Evolutionary conservation across 2,888 invertebrate species (phyloP).

Genomic region (Eristalis tenax): DNA sequence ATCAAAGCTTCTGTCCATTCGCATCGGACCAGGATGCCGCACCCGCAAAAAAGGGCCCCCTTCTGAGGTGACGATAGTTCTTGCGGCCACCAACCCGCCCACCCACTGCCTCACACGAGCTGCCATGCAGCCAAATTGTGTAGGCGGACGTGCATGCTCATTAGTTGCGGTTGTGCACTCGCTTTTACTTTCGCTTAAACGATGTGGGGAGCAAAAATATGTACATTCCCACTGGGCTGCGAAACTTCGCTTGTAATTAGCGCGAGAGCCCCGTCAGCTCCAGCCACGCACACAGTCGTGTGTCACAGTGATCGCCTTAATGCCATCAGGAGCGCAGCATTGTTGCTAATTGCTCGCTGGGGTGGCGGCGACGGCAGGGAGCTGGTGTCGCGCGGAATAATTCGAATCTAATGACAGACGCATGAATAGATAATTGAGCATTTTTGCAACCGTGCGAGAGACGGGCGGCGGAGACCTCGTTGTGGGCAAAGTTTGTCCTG

Average conservation of each 20-base stretch:
- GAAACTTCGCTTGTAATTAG: not conserved
- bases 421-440: conserved; percentile 15
- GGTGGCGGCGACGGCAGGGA: conserved; percentile 2
- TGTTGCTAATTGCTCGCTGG: conserved; percentile 25
- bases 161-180: no score
- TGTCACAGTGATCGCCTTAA: conserved; percentile 19
- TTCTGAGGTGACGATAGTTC: conserved; percentile 54
- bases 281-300: conserved; percentile 12
- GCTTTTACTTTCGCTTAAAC: not conserved
- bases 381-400: not conserved
- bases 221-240: not conserved
- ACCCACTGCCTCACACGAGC: not conserved
- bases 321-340: conserved; percentile 29
- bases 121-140: conserved; percentile 1
- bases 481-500: not conserved
- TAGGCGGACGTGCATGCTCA: conserved; percentile 32
- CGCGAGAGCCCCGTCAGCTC: not conserved
- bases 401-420: conserved; percentile 39
- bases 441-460: not conserved
- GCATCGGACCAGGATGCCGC: conserved; percentile 3
- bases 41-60: not conserved
- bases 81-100: not conserved
- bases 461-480: not conserved
- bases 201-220: not conserved
- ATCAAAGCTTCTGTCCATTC: conserved; percentile 43